phyloP scores from a whole-genome alignment of 1,140 invertebrate species.

The Bilobella aurantiaca region DNA sequence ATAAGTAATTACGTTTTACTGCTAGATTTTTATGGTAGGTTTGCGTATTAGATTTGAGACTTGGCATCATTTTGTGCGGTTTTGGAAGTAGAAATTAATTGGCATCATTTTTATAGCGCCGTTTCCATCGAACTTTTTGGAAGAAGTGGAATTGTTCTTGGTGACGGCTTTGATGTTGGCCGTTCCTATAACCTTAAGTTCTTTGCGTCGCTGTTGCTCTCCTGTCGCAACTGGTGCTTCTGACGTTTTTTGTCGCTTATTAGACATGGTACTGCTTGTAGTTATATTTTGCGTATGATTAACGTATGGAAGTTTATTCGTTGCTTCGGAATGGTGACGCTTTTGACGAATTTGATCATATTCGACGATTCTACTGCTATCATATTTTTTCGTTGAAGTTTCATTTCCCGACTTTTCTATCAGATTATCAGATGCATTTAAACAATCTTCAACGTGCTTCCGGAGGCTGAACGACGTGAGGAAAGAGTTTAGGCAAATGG shows the following conservation, averaged over 20 bases:
- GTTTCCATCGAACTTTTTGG: neutral
- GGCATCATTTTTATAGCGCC: neutral
- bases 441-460: neutral
- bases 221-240: neutral
- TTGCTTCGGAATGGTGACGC: too few species aligned
- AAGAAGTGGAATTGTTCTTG: too few species aligned
- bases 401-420: too few species aligned
- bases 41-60: neutral
- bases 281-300: too few species aligned
- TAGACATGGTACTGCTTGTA: too few species aligned
- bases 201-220: neutral
- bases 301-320: too few species aligned
- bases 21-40: neutral
- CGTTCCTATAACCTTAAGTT: neutral
- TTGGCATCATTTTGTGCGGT: neutral
- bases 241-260: neutral
- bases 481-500: constrained; percentile 6
- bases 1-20: neutral
- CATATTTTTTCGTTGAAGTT: too few species aligned
- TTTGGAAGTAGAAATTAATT: constrained; percentile 2
- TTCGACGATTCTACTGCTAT: too few species aligned
- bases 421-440: neutral
- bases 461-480: neutral
- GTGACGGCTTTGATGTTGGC: too few species aligned
- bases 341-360: too few species aligned